Percentiles rank a stretch among this genome's conserved stretches.
Conservation (phyloP, 2,113 vertebrate species). For the Petrocephalus microphthalmus region DNA sequence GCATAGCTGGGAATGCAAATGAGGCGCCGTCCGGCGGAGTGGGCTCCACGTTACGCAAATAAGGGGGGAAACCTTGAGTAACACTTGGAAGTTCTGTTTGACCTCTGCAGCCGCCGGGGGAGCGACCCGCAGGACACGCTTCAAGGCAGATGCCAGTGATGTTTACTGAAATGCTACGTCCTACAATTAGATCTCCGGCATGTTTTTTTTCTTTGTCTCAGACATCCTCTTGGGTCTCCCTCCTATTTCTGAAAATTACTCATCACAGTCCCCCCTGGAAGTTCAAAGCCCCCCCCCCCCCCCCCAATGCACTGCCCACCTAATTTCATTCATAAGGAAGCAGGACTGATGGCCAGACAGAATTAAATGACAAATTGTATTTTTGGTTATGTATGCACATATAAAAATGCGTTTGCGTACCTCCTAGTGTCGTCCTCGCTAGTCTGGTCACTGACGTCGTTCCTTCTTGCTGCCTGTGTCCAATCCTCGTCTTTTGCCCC, state of each 20-base stretch:
- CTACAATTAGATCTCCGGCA: background rate
- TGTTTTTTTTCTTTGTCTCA: background rate
- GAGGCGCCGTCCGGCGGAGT: conserved; percentile 27
- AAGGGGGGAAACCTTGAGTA: conserved; percentile 5
- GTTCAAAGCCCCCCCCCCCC: background rate
- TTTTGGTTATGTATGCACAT: background rate
- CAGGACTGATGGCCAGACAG: background rate
- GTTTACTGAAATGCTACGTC: conserved; percentile 5
- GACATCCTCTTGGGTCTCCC: background rate
- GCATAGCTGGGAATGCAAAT: conserved; percentile 35
- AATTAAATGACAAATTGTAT: background rate
- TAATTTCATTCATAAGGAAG: background rate
- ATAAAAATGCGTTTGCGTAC: background rate
- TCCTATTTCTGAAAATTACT: background rate
- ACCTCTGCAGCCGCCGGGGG: conserved; percentile 14
- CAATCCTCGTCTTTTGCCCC: no score
- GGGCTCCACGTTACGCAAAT: conserved; percentile 27
- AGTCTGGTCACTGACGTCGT: no score
- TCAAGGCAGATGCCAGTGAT: background rate
- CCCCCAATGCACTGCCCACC: no score
- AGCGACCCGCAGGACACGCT: background rate
- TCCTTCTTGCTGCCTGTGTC: no score
- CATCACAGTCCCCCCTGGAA: background rate
- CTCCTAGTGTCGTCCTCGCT: no score
- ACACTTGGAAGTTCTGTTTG: conserved; percentile 20